These are phyloP conservation scores for Acyrthosiphon pisum DNA, from an alignment of 1,140 invertebrate genomes.

Conservation along the genomic window DNA sequence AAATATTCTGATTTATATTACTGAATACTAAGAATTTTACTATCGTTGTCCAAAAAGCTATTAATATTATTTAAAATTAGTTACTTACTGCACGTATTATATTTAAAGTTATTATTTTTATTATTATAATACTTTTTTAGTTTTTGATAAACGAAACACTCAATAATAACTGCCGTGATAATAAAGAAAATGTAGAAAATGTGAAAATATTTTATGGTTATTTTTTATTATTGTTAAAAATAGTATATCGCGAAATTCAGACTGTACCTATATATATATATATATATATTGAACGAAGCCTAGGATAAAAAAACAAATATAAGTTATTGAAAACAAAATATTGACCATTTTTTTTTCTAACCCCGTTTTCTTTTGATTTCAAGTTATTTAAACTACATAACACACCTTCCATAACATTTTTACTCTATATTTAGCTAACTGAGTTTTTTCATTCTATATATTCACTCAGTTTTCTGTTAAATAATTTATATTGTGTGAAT, in stretches of 20 bases:
- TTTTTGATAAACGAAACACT: background rate
- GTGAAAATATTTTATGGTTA: background rate
- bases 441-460: background rate
- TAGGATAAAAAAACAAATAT: background rate
- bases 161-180: background rate
- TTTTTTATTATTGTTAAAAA: conserved; percentile 6
- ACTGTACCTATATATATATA: too few relatives aligned
- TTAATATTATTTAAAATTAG: background rate
- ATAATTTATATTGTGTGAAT: background rate
- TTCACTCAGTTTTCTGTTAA: background rate
- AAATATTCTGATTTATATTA: background rate
- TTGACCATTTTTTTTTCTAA: background rate
- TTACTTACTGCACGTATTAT: background rate
- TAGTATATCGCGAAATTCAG: background rate
- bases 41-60: background rate
- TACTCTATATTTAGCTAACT: background rate
- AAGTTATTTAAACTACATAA: background rate
- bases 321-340: background rate
- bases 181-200: background rate
- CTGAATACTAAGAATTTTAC: background rate
- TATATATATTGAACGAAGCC: background rate
- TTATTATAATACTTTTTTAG: background rate
- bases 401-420: background rate
- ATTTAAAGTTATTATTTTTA: background rate
- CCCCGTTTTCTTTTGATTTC: background rate